Evolutionary conservation across 1,140 invertebrate genomes (phyloP).

Genomic region (Oreohelix idahoensis): DNA sequence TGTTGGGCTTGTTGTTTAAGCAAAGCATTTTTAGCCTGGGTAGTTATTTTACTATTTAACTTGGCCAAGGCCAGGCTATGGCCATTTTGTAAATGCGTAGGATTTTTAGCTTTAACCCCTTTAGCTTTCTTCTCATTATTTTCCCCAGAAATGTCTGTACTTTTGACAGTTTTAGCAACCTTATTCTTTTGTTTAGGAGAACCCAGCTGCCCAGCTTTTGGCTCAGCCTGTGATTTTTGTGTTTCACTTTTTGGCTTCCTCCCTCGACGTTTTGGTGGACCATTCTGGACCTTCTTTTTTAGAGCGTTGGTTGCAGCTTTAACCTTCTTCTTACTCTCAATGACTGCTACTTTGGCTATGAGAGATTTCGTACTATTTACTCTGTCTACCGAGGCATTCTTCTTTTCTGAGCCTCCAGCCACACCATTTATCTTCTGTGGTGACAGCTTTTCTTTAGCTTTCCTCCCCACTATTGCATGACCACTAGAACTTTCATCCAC

Average conservation of each 20-base stretch:
- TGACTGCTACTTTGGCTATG: slow-evolving; percentile 16
- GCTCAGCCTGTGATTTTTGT: background rate
- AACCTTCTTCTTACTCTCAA: slow-evolving; percentile 20
- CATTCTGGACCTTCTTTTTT: slow-evolving; percentile 35
- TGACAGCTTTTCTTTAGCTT: background rate
- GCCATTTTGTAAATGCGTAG: slow-evolving; percentile 7
- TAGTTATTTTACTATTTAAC: slow-evolving; percentile 16
- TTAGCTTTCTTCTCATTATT: slow-evolving; percentile 9
- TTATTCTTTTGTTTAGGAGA: background rate
- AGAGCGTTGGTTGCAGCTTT: slow-evolving; percentile 27
- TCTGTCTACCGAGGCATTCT: background rate
- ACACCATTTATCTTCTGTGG: background rate
- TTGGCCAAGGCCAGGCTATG: slow-evolving; percentile 26
- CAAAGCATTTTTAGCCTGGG: slow-evolving; percentile 37
- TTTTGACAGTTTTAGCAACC: background rate
- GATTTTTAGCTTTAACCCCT: slow-evolving; percentile 3
- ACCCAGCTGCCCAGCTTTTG: background rate
- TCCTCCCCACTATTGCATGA: background rate
- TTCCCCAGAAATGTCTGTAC: slow-evolving; percentile 38
- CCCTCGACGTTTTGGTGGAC: background rate
- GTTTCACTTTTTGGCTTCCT: slow-evolving; percentile 8
- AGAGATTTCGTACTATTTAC: background rate
- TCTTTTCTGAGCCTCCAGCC: background rate
- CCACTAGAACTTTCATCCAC: slow-evolving; percentile 18
- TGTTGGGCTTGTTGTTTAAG: slow-evolving; percentile 34